Evolutionary conservation across 2,888 invertebrate species (phyloP), one percentile per base, ranked within the genome.

Genomic region (Lepeophtheirus nordmannii): DNA sequence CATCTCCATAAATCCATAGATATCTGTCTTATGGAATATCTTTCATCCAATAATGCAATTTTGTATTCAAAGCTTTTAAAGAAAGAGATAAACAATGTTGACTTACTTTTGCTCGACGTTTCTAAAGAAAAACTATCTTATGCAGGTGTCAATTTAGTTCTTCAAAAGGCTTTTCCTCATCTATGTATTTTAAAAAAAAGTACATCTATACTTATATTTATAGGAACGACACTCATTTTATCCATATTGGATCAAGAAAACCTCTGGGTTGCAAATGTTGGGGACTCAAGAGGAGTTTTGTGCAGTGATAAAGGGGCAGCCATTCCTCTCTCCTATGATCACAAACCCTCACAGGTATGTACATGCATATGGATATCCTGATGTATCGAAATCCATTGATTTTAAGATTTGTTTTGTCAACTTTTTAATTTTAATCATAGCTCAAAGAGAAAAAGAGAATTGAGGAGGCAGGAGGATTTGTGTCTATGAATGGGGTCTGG

Each of bases 401-500:
- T n/a, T n/a, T n/a, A n/a, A n/a, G 30, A 30, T 30, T 30, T 30
- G 30, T 30, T 30, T 30, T 30, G 30, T 2, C 30, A 30, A 30
- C 30, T 41, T 2, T 20, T 39, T 40, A 10, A 3, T 61, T 39
- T 60, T 64, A 39, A n/a, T 71, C 72, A 57, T 73, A 89, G 87
- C 83, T 86, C 70, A 82, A 90, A 71, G 94, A 96, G 78, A 83
- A 86, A 67, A 89, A 86, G 73, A 81, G 94, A 69, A 96, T 96
- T 72, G 87, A 88, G 74, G 89, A 91, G 74, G 93, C 94, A 37
- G 96, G 96, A 61, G 94, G 96, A 20, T 89, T 89, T 74, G 89
- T 96, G 62, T 87, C 89, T 60, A 93, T 92, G 73, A 89, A 92
- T 74, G 93, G 94, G 39, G 94, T 94, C 1, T 94, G 94, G 94